Base-by-base conservation (phyloP, 1,140 invertebrate genomes). In the Drosophila insularis region DNA sequence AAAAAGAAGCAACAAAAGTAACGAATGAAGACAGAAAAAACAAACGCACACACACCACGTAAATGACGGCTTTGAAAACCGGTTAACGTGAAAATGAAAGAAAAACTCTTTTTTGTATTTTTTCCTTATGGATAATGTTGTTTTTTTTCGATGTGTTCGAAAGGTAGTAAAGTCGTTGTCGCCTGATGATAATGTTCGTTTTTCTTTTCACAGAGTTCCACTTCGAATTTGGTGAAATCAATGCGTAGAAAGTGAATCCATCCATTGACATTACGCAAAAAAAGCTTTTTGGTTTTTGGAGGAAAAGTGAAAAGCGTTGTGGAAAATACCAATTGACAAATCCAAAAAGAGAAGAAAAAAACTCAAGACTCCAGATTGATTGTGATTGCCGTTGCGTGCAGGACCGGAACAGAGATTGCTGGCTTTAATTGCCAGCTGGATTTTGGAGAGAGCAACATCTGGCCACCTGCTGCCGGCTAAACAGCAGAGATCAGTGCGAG, bases 181-280 rank as follows among this genome's bases (percentile, higher is more conserved):
- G 35, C 72, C 17, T 61, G 55, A 4, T 75, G 67, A 75, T 63
- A 62, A 72, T 65, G 60, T 66, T 72, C 64, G 37, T 68, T 87
- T 82, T 89, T 76, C 58, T 79, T 73, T 79, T 74, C 67, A 74
- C 54, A 78, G 67, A 74, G 86, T 27, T 27, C 68, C 74, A 79
- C 71, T 74, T 80, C 68, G 65, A 80, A 74, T 86, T 89, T 84
- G 77, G 80, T 78, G 80, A 84, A 89, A 89, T 89, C 80, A 89
- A 89, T 89, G 84, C 80, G 77, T 89, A 87, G 84, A 89, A 89
- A 89, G 84, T 89, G 84, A 87, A 89, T 82, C 60, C 56, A 8
- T 55, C 23, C 23, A 63, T 55, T 54, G 74, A 64, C 53, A 71
- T 74, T 68, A 89, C 77, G 80, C 76, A 72, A 71, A 81, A 71